Evolutionary conservation across 1,140 invertebrate species (phyloP), one percentile per base, ranked within the genome.

Genomic region (Sesamia nonagrioides): DNA sequence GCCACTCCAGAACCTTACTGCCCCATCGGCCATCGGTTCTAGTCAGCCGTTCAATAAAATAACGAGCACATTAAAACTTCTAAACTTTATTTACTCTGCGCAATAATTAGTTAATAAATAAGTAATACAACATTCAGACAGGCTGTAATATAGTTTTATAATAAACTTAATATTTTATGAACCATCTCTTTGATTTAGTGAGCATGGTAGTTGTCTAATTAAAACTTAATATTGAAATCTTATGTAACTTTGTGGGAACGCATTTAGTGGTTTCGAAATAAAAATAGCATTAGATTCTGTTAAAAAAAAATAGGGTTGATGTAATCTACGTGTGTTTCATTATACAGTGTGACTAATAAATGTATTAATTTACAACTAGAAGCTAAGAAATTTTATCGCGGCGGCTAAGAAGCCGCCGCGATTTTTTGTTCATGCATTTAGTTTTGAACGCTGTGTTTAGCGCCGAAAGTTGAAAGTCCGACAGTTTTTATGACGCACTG

Each of bases 201-300:
- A 58, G 21, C 18, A 8, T 6, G 17, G 8, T 8, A 54, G 50
- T 54, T 18, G 6, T 54, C 50, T 54, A 54, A 54, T 54, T 54
- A 54, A 54, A 54, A 54, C 17, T 54, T 54, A 21, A 54, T 54
- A 54, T 54, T 54, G 50, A 54, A 54, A 40, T 54, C n/a, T 54
- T 54, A 18, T 54, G 50, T 17, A 54, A 58, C 21, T 7, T 8
- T 40, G 21, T 58, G 56, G 21, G 21, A 58, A 58, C n/a, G 50
- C n/a, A 18, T 54, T 58, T 27, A 58, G 56, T 58, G 18, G 17
- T 58, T 58, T 9, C 56, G 56, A 58, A 58, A 58, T 58, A 17
- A 6, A 54, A 6, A 17, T 15, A 18, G 17, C 15, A 54, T 54
- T 17, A 18, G 50, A 17, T 54, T 6, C 6, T 18, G n/a, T 18